These are phyloP conservation scores for Corynorhinus townsendii DNA, from an alignment of 2,113 vertebrate genomes.

Conservation along the genomic window DNA sequence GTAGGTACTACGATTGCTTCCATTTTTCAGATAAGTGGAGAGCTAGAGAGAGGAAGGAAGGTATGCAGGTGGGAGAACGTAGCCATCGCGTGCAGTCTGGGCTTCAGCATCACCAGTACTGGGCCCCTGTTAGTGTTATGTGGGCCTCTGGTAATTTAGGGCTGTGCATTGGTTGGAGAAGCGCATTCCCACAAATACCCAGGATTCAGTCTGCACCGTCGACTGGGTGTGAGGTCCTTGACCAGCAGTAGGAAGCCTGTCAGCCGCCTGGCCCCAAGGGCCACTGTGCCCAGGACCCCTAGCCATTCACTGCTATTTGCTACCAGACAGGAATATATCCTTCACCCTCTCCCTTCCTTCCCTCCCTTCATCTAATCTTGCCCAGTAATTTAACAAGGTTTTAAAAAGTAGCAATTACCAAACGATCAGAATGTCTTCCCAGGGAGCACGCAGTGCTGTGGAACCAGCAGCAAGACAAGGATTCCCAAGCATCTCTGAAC, in stretches of 20 bases:
- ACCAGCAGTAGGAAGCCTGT: background rate
- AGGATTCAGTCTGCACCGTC: background rate
- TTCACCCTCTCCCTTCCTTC: background rate
- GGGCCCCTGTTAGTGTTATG: background rate
- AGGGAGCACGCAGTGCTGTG: background rate
- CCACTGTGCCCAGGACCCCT: too few species aligned
- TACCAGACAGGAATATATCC: fast-evolving
- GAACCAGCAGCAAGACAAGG: background rate
- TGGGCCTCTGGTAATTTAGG: background rate
- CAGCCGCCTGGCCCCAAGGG: fast-evolving
- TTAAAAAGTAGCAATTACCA: background rate
- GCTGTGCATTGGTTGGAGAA: background rate
- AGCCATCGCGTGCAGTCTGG: background rate
- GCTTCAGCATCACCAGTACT: too few species aligned
- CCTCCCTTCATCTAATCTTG: background rate
- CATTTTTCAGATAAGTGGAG: background rate
- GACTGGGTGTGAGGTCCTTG: background rate
- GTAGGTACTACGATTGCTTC: background rate
- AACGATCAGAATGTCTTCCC: constrained; percentile 5
- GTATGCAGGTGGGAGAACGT: fast-evolving
- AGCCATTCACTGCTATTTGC: background rate
- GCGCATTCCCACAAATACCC: background rate
- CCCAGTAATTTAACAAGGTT: background rate
- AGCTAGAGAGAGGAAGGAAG: background rate
- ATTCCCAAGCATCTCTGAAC: background rate